Conservation (phyloP, 2,797 vertebrate genomes). For the Prionace glauca region DNA sequence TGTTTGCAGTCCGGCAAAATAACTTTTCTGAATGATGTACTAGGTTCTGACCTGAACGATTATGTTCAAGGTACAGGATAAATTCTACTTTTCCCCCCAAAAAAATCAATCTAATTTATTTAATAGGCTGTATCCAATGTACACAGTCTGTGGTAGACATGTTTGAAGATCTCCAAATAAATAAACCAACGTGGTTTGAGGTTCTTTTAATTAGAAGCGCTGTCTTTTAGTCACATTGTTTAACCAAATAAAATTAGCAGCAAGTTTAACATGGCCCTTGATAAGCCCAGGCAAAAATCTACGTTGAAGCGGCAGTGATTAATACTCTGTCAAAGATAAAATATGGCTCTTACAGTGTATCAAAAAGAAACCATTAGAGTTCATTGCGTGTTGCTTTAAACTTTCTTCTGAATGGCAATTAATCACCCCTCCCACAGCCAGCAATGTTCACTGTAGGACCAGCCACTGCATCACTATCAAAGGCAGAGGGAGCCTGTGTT, state of each 20-base stretch:
- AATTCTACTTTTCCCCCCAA: neutral
- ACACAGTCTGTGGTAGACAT: neutral
- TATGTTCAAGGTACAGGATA: neutral
- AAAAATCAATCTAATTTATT: neutral
- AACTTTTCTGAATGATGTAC: conserved; percentile 17
- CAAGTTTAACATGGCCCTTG: neutral
- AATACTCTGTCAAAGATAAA: conserved; percentile 23
- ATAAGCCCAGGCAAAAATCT: neutral
- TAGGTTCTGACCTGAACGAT: neutral
- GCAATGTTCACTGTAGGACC: neutral
- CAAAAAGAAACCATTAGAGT: conserved; percentile 30
- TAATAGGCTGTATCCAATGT: neutral
- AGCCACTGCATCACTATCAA: neutral
- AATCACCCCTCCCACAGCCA: conserved; percentile 24
- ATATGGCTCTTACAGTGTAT: conserved; percentile 25
- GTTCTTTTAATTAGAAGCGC: neutral
- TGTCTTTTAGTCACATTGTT: neutral
- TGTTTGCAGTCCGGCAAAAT: neutral
- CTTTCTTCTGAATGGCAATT: conserved; percentile 13
- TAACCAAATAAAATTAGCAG: neutral
- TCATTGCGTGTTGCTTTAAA: conserved; percentile 30
- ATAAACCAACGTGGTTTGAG: neutral
- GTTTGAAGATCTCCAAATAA: conserved; percentile 26
- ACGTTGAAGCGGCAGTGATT: neutral
- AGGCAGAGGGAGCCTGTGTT: conserved; percentile 16